Base-by-base conservation (phyloP, 2,113 vertebrate genomes). In the Eptesicus fuscus region DNA sequence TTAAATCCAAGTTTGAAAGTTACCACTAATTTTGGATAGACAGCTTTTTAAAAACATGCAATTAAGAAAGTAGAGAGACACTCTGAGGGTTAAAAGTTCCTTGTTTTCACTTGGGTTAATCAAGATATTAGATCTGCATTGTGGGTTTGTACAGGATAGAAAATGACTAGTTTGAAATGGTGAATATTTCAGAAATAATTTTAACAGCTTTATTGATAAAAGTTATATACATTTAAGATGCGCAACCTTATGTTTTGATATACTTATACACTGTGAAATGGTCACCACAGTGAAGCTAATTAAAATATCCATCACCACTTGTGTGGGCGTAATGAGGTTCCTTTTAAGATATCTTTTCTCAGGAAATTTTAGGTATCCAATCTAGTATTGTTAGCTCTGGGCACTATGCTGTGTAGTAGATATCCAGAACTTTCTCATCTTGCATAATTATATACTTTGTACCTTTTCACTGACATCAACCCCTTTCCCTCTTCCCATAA, bases 81-180 rank as follows among this genome's bases (percentile, higher is more conserved):
- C 30, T 53, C n/a, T 35, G 18, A 63, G 11, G 63, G 10, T 83
- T 61, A 18, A 28, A 94, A 71, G 2, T n/a, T 96, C 17, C n/a
- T 70, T 17, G 32, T 73, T 94, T 51, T 93, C 47, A 37, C 7
- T 93, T 89, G n/a, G 25, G 13, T 70, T 90, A 61, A 83, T 70
- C 16, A 70, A 78, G 7, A 63, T 61, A 47, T 32, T 63, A 88
- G 20, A 85, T 56, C 11, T 96, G 91, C 53, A 2, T 11, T 70
- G 25, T 12, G 7, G 3, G 12, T 71, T 93, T 93, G 1, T 61
- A 3, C 49, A 70, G 32, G 4, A 22, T n/a, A 76, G 28, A 71
- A 87, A 89, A 44, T 56, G 93, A 56, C 3, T 22, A 97, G 56
- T 79, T 96, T 67, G 88, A 83, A 85, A 74, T n/a, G 3, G 5